phyloP scores from a whole-genome alignment of 1,140 invertebrate genomes.

The Latrodectus geometricus region DNA sequence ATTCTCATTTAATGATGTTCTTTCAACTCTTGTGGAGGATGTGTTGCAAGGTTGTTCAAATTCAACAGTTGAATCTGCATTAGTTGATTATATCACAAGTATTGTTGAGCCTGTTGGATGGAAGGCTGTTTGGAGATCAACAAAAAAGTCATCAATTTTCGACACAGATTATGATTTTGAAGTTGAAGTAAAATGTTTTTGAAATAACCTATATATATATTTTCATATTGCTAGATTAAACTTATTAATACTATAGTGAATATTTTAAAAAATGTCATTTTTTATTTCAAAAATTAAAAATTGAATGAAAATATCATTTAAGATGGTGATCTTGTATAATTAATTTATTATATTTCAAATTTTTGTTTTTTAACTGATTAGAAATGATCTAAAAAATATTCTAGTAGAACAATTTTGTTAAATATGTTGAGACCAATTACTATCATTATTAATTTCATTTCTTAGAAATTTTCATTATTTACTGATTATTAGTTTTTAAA shows the following conservation, averaged over 20 bases:
- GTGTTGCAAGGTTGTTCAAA: constrained; percentile 1
- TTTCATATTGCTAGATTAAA: too few species aligned
- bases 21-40: background rate
- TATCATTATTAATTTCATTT: background rate
- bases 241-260: background rate
- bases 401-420: background rate
- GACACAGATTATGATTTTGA: constrained; percentile 61
- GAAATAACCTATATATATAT: background rate
- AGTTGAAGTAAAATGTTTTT: constrained; percentile 63
- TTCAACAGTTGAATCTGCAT: constrained; percentile 31
- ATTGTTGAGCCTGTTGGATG: constrained; percentile 65
- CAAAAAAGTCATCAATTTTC: constrained; percentile 31
- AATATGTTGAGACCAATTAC: background rate
- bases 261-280: background rate
- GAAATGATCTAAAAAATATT: background rate
- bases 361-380: background rate
- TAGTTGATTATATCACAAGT: constrained; percentile 62
- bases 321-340: background rate
- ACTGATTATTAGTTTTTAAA: background rate
- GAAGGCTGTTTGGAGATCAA: constrained; percentile 64
- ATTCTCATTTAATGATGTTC: constrained; percentile 18
- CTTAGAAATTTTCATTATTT: background rate
- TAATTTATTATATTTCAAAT: background rate
- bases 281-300: background rate
- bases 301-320: background rate